Percentiles rank a stretch among this genome's conserved stretches.
These are phyloP conservation scores for Jaculus jaculus DNA, from an alignment of 2,113 vertebrate genomes.

Conservation along the genomic window DNA sequence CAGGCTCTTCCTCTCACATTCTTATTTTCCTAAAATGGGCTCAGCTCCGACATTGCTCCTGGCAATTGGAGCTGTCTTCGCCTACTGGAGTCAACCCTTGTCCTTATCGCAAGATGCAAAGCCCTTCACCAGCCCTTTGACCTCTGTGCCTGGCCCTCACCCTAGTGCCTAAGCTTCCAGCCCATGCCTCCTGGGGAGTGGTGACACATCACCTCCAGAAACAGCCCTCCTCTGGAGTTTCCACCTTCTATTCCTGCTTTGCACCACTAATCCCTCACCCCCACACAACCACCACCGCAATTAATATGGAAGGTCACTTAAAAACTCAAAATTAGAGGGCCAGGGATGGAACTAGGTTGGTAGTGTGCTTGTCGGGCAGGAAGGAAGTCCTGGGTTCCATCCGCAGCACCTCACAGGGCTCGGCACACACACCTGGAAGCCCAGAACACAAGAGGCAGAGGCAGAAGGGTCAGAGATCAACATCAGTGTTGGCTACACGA, in stretches of 20 bases:
- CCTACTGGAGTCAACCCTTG: not conserved
- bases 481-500: too few species aligned
- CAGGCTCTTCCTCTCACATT: not conserved
- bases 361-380: not conserved
- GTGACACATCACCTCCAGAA: not conserved
- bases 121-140: not conserved
- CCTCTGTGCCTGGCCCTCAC: not conserved
- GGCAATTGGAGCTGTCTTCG: not conserved
- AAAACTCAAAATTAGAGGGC: not conserved
- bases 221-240: slow-evolving; percentile 14
- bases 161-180: not conserved
- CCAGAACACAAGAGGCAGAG: not conserved
- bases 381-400: not conserved
- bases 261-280: not conserved
- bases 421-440: not conserved
- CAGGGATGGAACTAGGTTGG: not conserved
- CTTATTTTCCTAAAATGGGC: slow-evolving; percentile 32
- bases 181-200: not conserved
- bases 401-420: not conserved
- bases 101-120: slow-evolving; percentile 8
- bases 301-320: not conserved
- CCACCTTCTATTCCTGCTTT: not conserved
- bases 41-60: not conserved
- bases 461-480: not conserved
- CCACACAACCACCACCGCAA: too few species aligned